Evolutionary conservation across 2,888 invertebrate species (phyloP).

Genomic region (Chaitophorus viminalis): DNA sequence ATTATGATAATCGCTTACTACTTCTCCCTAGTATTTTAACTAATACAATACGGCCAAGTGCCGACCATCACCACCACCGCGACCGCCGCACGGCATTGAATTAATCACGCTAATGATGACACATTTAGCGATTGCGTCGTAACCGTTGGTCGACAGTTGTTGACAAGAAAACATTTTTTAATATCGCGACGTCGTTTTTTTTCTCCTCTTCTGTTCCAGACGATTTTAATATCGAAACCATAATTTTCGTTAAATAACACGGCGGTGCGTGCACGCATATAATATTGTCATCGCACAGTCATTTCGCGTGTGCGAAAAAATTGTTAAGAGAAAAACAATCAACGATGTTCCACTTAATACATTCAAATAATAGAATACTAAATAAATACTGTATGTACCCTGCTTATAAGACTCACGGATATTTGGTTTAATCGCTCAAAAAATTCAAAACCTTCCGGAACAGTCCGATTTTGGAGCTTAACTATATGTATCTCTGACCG

Average conservation of each 20-base stretch:
- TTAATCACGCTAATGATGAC: conserved; percentile 58
- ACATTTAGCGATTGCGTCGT: conserved; percentile 49
- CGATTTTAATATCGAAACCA: conserved; percentile 45
- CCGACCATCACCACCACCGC: neutral
- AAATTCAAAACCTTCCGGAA: no score
- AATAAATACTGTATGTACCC: no score
- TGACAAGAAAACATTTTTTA: conserved; percentile 52
- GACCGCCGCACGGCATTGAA: neutral
- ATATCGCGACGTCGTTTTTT: conserved; percentile 20
- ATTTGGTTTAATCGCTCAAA: no score
- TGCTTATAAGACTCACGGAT: no score
- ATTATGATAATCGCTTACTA: neutral
- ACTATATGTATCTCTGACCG: no score
- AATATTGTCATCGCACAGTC: conserved; percentile 2
- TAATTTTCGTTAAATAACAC: neutral
- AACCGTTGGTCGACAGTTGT: conserved; percentile 37
- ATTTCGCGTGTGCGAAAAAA: neutral
- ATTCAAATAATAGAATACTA: no score
- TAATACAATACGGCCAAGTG: conserved; percentile 34
- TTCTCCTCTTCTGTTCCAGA: neutral
- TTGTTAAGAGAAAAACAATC: neutral
- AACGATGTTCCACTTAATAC: neutral
- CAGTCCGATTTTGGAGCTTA: no score
- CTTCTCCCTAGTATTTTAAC: conserved; percentile 26
- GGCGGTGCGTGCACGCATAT: neutral